Evolutionary conservation across 2,888 invertebrate genomes (phyloP).

Genomic region (Ethmia dodecea): DNA sequence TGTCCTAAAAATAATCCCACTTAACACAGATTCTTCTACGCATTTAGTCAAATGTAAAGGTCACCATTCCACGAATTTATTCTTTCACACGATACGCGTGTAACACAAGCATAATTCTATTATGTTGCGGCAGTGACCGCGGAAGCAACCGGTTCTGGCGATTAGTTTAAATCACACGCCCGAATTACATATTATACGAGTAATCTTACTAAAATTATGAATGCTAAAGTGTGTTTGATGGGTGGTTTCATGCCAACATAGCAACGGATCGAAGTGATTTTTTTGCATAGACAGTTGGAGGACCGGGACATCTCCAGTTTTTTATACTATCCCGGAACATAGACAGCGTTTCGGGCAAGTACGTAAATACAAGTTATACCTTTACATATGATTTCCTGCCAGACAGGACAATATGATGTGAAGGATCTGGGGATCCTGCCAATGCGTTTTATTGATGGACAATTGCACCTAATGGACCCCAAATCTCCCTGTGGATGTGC

Average conservation of each 20-base stretch:
- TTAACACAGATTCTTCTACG: neutral
- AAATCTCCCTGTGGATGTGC: constrained; percentile 4
- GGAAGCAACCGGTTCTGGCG: constrained; percentile 43
- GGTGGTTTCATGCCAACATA: too few relatives aligned
- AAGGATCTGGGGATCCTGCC: too few relatives aligned
- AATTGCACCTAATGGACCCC: constrained; percentile 12
- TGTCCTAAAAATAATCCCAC: too few relatives aligned
- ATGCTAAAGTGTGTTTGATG: too few relatives aligned
- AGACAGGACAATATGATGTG: neutral
- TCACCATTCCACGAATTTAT: constrained; percentile 1
- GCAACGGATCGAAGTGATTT: too few relatives aligned
- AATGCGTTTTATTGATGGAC: too few relatives aligned
- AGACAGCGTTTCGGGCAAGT: too few relatives aligned
- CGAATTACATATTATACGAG: constrained; percentile 25
- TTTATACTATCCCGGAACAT: too few relatives aligned
- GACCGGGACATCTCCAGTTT: too few relatives aligned
- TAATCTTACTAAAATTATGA: too few relatives aligned
- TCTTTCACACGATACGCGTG: constrained; percentile 3
- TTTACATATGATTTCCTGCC: neutral
- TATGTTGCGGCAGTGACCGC: constrained; percentile 29
- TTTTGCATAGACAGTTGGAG: too few relatives aligned
- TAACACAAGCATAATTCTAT: constrained; percentile 26
- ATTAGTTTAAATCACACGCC: constrained; percentile 42
- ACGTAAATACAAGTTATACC: constrained; percentile 10
- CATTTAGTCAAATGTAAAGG: neutral